Base-by-base conservation (phyloP, 1,140 invertebrate species). In the Schlechtendalia chinensis region DNA sequence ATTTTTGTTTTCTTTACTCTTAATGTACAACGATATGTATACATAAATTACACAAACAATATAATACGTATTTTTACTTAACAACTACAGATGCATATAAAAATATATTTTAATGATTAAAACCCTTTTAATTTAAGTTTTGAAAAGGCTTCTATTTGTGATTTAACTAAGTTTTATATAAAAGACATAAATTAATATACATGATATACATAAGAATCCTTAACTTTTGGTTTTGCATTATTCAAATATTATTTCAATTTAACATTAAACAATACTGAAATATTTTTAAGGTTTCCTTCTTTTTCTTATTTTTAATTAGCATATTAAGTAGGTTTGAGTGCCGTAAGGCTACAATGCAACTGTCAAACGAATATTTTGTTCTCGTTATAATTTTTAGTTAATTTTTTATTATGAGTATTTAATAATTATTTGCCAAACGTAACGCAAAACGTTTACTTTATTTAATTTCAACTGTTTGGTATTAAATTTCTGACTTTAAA, bases 401-500 rank as follows among this genome's bases (percentile, higher is more conserved):
- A 69, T 54, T 54, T 72, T 29, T 72, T 54, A n/a, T 24, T 39
- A 39, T 39, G 29, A 29, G 50, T 53, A 72, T 54, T n/a, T n/a
- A n/a, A n/a, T n/a, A n/a, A n/a, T n/a, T n/a, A n/a, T n/a, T n/a
- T n/a, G n/a, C n/a, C n/a, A n/a, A n/a, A n/a, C n/a, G n/a, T n/a
- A n/a, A n/a, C n/a, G n/a, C n/a, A n/a, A n/a, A n/a, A n/a, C n/a
- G n/a, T n/a, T n/a, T n/a, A n/a, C n/a, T n/a, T n/a, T n/a, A n/a
- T n/a, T n/a, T n/a, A n/a, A n/a, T n/a, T n/a, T n/a, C n/a, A n/a
- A n/a, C n/a, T n/a, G n/a, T n/a, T n/a, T n/a, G n/a, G n/a, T n/a
- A n/a, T n/a, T n/a, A n/a, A n/a, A n/a, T n/a, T n/a, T n/a, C n/a
- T n/a, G n/a, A n/a, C n/a, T n/a, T n/a, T n/a, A n/a, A 54, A 29